These are phyloP conservation scores for Halcyon malimbica DNA, from an alignment of 2,113 vertebrate genomes.

Conservation along the genomic window DNA sequence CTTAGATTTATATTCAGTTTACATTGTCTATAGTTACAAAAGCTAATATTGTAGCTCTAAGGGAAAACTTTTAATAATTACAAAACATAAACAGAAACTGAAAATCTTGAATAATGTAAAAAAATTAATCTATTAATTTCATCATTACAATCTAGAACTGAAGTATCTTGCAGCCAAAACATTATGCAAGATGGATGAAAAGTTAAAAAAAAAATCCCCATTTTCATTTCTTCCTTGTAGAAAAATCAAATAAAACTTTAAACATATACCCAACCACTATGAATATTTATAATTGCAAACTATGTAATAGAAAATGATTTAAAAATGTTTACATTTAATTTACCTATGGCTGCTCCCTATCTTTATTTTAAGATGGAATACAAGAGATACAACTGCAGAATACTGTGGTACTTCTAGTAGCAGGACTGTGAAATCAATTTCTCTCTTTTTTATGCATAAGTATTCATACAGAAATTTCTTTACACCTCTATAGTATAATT, in stretches of 20 bases:
- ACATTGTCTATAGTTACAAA: neutral
- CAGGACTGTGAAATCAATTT: neutral
- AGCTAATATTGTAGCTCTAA: neutral
- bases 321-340: neutral
- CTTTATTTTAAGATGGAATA: neutral
- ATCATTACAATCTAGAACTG: neutral
- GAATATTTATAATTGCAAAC: neutral
- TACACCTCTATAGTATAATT: neutral
- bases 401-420: neutral
- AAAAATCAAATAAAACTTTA: neutral
- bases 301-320: neutral
- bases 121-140: neutral
- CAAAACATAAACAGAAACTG: neutral
- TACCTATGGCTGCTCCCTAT: neutral
- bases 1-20: neutral
- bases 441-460: neutral
- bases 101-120: neutral
- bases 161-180: neutral
- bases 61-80: neutral
- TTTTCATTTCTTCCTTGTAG: neutral
- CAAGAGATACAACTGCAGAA: neutral
- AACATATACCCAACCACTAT: neutral
- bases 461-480: neutral
- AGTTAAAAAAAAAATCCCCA: neutral
- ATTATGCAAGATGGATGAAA: neutral